Evolutionary conservation across 2,113 vertebrate genomes (phyloP), one percentile per base, ranked within the genome.

Genomic region (Misgurnus mizolepis): DNA sequence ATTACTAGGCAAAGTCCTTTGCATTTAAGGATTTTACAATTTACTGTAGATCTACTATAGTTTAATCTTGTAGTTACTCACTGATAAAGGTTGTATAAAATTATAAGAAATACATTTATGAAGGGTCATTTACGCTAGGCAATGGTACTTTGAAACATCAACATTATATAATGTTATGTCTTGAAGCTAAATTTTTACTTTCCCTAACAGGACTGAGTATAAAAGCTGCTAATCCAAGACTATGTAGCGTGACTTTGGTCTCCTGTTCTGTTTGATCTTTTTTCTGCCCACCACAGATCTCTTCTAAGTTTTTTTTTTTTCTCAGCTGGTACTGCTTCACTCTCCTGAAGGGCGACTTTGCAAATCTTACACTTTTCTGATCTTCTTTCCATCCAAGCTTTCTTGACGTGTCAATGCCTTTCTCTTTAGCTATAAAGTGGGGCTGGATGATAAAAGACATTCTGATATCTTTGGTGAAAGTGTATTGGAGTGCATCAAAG

Each of bases 241-340:
- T 90, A 90, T 90, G 89, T 89, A 91, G 55, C 79, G 70, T 66
- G 89, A 87, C 69, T 92, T 89, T 87, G 82, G 40, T 83, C 67
- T 64, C 74, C 39, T 67, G 70, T 76, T 79, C 76, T 41, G 74
- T 90, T 88, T 88, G 76, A 90, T 87, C 83, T 84, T 60, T 53
- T 66, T 80, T 71, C 49, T 84, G 56, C 79, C 56, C 77, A 73
- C 71, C 22, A 40, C 62, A 27, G 18, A 39, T 2, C 22, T 0
- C n/a, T 69, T n/a, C 6, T 3, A 11, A 6, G 69, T 40, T 60
- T 41, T 60, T 39, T 75, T 22, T 80, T 78, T 67, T 34, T 22
- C 79, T 68, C 7, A 6, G 15, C 5, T 3, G 72, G 45, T 56
- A 62, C 15, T 39, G 50, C 81, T 67, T 60, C 39, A 43, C 22